Evolutionary conservation across 2,113 vertebrate species (phyloP), one percentile per base, ranked within the genome.

Genomic region (Sylvilagus bachmani): DNA sequence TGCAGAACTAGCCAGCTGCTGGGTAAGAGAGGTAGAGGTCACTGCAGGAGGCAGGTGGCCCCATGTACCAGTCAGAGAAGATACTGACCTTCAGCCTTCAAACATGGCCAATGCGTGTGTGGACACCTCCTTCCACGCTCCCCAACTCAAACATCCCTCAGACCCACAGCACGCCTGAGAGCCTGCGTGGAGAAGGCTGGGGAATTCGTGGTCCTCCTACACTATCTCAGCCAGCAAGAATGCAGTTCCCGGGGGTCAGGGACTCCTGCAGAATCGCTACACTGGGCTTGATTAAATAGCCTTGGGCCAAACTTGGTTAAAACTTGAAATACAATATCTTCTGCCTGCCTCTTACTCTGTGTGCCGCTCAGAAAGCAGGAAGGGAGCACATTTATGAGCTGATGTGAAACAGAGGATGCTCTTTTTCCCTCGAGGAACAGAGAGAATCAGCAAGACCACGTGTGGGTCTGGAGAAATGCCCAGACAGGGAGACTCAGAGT

Each of bases 201-300:
- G 17, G 5, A 14, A 51, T 1, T 6, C 11, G 12, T 1, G 6
- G 53, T 36, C 22, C 29, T 24, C 31, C 3, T 10, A 1, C 0
- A 0, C 33, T 71, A 10, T 11, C 29, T 31, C 10, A 71, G 64
- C 24, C 0, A 21, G 19, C 12, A 29, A 8, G 1, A 19, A 38
- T 64, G 25, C 75, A 62, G 55, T 9, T 29, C 17, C 24, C 22
- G 25, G 62, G 66, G 66, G 33, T 44, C 61, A 10, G 38, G 1
- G 4, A n/a, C n/a, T 80, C 44, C 36, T 36, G 77, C 27, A n/a
- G 44, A 89, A 33, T 38, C 66, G n/a, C 70, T 49, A 29, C 64
- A n/a, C 2, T 33, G 58, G 36, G 31, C 38, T 70, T 31, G 10
- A n/a, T 25, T 87, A 83, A 61, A 36, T 10, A 22, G 4, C 24